phyloP scores from a whole-genome alignment of 2,888 invertebrate genomes.

The Tanytarsus gracilentus region DNA sequence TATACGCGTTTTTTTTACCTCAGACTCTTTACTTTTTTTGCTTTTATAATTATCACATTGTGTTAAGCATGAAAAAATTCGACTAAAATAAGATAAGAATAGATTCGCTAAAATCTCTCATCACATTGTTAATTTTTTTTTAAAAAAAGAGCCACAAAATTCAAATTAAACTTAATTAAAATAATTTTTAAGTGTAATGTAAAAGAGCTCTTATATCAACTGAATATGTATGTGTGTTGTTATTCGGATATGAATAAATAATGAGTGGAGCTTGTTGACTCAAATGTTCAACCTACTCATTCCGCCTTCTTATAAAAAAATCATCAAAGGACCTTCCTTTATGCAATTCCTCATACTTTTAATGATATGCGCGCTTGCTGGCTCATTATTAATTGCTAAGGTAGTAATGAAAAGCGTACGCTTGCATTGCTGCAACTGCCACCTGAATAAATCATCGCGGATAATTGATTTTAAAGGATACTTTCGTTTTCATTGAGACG shows the following conservation, averaged over 20 bases:
- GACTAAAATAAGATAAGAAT: no score
- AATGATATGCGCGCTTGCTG: not conserved
- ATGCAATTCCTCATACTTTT: not conserved
- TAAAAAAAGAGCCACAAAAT: no score
- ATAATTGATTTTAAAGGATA: not conserved
- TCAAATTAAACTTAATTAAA: no score
- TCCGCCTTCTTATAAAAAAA: not conserved
- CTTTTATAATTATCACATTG: no score
- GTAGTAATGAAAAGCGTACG: not conserved
- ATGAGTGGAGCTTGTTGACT: constrained; percentile 1
- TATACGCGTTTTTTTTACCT: no score
- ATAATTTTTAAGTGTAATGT: no score
- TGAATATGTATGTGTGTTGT: no score
- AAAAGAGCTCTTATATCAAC: no score
- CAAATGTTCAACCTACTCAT: not conserved
- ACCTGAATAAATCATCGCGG: not conserved
- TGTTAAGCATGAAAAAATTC: no score
- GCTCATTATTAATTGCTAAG: not conserved
- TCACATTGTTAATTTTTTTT: no score
- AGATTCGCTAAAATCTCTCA: no score
- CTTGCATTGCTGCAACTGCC: not conserved
- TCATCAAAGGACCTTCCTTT: not conserved
- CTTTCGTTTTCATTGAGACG: not conserved
- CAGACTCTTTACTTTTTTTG: no score
- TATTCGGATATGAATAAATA: constrained; percentile 17